phyloP scores from a whole-genome alignment of 2,888 invertebrate species.

The Drosophila pseudotakahashii region DNA sequence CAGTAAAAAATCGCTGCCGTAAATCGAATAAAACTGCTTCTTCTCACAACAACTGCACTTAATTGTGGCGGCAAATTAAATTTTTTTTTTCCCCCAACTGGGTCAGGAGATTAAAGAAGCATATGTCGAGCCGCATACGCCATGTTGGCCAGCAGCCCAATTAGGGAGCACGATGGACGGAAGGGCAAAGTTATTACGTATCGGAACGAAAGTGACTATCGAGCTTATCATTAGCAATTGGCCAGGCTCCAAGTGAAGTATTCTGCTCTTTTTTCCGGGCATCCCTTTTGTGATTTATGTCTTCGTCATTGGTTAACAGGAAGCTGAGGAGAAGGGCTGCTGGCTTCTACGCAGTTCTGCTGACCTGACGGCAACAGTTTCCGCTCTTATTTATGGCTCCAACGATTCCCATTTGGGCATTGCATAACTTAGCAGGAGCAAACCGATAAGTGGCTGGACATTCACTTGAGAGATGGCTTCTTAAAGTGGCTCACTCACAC shows the following conservation, averaged over 20 bases:
- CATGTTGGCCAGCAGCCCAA: slow-evolving; percentile 37
- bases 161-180: slow-evolving; percentile 20
- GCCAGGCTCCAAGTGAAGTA: slow-evolving; percentile 27
- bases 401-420: slow-evolving; percentile 33
- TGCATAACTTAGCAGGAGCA: slow-evolving; percentile 38
- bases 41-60: slow-evolving; percentile 21
- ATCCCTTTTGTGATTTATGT: slow-evolving; percentile 64
- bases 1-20: slow-evolving; percentile 33
- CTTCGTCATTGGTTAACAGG: slow-evolving; percentile 36
- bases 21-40: slow-evolving; percentile 43
- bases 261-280: not conserved
- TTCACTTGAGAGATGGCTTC: slow-evolving; percentile 7
- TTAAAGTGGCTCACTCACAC: slow-evolving; percentile 7
- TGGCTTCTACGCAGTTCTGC: too few species aligned
- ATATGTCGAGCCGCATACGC: slow-evolving; percentile 31
- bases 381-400: slow-evolving; percentile 63
- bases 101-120: slow-evolving; percentile 43
- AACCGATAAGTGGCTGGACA: slow-evolving; percentile 61
- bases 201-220: slow-evolving; percentile 2
- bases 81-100: slow-evolving; percentile 26
- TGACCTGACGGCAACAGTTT: slow-evolving; percentile 57
- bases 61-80: slow-evolving; percentile 32
- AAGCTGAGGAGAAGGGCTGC: slow-evolving; percentile 25
- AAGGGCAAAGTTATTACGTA: slow-evolving; percentile 9
- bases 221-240: slow-evolving; percentile 62